Conservation (phyloP, 2,888 invertebrate species). For the Tenthredo mesomela region DNA sequence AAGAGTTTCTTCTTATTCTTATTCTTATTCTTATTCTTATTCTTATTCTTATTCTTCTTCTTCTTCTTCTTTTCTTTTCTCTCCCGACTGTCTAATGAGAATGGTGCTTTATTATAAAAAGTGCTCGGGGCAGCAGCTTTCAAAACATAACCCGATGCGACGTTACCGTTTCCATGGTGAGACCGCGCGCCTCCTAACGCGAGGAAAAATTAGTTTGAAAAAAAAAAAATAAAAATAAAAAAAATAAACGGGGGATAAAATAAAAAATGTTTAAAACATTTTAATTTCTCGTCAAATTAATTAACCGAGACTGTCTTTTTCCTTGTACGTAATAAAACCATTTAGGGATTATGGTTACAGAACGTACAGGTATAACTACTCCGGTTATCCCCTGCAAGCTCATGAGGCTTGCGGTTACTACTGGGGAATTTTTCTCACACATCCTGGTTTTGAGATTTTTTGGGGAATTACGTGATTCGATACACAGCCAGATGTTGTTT, state of each 20-base stretch:
- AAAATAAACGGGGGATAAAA: neutral
- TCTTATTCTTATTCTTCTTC: neutral
- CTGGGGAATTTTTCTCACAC: neutral
- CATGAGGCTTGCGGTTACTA: neutral
- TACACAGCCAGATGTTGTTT: neutral
- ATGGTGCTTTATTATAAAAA: slow-evolving; percentile 18
- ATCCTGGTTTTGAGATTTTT: neutral
- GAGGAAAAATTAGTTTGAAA: neutral
- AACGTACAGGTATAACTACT: neutral
- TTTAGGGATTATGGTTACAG: neutral
- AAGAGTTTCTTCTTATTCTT: neutral
- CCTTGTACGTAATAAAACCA: neutral
- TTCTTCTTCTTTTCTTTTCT: neutral
- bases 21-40: neutral
- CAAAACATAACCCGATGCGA: neutral
- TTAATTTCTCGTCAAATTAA: neutral
- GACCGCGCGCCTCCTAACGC: neutral
- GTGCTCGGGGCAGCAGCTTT: neutral
- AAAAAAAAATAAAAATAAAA: neutral
- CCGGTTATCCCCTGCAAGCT: neutral
- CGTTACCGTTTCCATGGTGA: neutral
- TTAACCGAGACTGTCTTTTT: neutral
- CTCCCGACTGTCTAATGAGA: slow-evolving; percentile 43
- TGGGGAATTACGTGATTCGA: neutral
- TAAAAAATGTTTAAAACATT: neutral